phyloP scores from a whole-genome alignment of 2,113 vertebrate species.

The Malurus alboscapulatus region DNA sequence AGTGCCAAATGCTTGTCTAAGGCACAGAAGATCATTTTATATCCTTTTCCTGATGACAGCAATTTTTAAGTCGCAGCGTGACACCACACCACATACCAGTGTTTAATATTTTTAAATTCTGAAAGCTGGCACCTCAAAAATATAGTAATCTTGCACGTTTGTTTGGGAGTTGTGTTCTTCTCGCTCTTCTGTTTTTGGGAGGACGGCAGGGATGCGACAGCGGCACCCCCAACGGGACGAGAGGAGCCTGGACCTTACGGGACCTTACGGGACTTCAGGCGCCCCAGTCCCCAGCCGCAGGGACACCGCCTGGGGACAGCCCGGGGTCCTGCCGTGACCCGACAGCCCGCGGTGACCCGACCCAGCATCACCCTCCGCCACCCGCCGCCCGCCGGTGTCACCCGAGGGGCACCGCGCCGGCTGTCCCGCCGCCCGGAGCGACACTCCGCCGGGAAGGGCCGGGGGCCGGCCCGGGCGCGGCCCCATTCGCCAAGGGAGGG shows the following conservation, averaged over 20 bases:
- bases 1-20: fast-evolving
- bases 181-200: background rate
- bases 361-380: background rate
- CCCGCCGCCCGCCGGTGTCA: background rate
- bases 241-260: background rate
- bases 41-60: fast-evolving
- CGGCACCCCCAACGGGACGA: background rate
- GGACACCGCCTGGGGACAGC: background rate
- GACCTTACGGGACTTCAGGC: background rate
- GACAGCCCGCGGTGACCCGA: background rate
- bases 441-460: background rate
- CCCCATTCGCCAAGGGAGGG: background rate
- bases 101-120: background rate
- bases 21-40: fast-evolving
- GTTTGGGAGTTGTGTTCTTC: background rate
- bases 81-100: background rate
- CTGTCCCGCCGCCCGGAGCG: background rate
- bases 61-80: background rate
- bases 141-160: fast-evolving
- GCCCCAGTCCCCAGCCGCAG: background rate
- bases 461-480: background rate
- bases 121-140: background rate
- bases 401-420: background rate
- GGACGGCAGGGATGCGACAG: background rate
- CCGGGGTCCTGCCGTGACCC: background rate